These are phyloP conservation scores for Varanus komodoensis DNA, from an alignment of 2,113 vertebrate species.

Conservation along the genomic window DNA sequence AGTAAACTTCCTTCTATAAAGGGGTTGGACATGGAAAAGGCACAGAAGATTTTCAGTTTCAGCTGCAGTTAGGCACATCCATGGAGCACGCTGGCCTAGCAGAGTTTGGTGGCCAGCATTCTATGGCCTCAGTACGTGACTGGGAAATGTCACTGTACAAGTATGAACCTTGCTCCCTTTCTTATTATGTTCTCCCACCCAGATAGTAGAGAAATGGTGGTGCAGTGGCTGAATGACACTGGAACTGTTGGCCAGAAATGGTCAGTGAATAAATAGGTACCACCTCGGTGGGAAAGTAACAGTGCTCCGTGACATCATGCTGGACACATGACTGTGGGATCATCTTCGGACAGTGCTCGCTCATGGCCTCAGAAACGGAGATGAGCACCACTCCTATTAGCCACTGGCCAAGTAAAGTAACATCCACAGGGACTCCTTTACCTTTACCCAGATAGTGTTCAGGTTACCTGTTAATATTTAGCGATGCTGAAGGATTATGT, in stretches of 20 bases:
- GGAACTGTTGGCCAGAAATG: too few species aligned
- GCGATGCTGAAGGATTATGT: background rate
- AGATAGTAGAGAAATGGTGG: background rate
- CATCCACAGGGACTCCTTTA: too few species aligned
- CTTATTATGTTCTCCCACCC: background rate
- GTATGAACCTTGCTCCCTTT: background rate
- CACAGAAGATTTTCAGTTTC: conserved; percentile 38
- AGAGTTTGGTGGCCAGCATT: conserved; percentile 39
- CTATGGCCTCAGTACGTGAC: conserved; percentile 23
- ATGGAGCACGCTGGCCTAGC: conserved; percentile 18
- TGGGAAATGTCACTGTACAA: background rate
- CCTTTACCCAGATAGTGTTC: too few species aligned
- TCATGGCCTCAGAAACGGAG: too few species aligned
- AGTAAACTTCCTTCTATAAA: background rate
- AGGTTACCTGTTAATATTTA: background rate
- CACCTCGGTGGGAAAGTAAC: too few species aligned
- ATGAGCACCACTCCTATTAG: too few species aligned
- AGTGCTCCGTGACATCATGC: too few species aligned
- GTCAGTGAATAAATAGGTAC: too few species aligned
- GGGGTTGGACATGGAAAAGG: background rate
- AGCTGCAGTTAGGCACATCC: conserved; percentile 24
- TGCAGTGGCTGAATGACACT: too few species aligned
- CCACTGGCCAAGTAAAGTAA: too few species aligned
- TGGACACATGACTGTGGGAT: too few species aligned
- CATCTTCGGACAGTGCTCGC: too few species aligned